phyloP scores from a whole-genome alignment of 2,797 vertebrate genomes.

The Enteromius thamalakanensis region DNA sequence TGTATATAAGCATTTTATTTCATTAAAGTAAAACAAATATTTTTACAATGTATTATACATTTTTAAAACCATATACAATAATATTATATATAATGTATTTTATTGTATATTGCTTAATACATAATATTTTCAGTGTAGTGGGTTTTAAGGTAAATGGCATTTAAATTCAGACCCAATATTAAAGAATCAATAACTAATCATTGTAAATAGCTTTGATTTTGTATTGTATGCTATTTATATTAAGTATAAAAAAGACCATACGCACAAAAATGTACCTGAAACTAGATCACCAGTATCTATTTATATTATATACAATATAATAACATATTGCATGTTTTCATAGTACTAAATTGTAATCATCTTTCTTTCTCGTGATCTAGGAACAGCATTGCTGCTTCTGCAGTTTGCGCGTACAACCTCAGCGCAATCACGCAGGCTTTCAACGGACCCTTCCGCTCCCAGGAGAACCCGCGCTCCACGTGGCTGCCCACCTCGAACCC shows the following conservation, averaged over 20 bases:
- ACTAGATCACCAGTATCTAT: background rate
- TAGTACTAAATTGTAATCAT: background rate
- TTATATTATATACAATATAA: background rate
- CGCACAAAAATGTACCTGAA: background rate
- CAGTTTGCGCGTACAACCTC: conserved; percentile 97
- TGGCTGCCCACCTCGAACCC: conserved; percentile 95
- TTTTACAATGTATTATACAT: too few species aligned
- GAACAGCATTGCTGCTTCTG: conserved; percentile 97
- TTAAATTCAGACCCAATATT: background rate
- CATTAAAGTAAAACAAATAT: too few species aligned
- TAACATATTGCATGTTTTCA: background rate
- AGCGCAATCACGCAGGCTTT: conserved; percentile 96
- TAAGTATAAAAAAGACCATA: background rate
- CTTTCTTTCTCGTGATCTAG: conserved; percentile 73
- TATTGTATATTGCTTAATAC: too few species aligned
- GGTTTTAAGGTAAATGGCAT: background rate
- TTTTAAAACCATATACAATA: too few species aligned
- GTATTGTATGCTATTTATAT: background rate
- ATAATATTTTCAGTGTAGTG: too few species aligned
- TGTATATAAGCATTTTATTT: too few species aligned
- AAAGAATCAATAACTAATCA: background rate
- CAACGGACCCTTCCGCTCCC: conserved; percentile 95
- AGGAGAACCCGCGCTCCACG: conserved; percentile 96
- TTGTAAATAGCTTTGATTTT: background rate
- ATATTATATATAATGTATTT: too few species aligned